Conservation (phyloP, 2,797 vertebrate species). For the Echeneis naucrates region DNA sequence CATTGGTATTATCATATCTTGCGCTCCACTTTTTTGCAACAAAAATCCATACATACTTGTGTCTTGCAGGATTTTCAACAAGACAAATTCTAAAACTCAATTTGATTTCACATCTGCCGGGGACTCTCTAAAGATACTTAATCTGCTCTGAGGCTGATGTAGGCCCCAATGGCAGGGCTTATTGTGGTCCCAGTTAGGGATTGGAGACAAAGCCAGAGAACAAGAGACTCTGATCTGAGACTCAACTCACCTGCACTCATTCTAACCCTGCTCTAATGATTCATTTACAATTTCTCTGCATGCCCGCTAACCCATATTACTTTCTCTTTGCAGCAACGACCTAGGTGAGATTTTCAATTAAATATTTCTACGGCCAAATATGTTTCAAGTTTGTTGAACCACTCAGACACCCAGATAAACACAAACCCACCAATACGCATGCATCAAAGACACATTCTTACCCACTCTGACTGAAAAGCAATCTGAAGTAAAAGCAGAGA, state of each 20-base stretch:
- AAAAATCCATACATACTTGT: background rate
- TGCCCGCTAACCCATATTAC: constrained; percentile 58
- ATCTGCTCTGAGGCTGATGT: constrained; percentile 33
- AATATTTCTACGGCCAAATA: constrained; percentile 47
- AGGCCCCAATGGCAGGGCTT: constrained; percentile 3
- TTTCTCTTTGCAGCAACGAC: constrained; percentile 50
- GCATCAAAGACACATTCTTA: background rate
- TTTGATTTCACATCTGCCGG: constrained; percentile 30
- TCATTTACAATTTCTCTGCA: constrained; percentile 61
- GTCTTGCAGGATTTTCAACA: background rate
- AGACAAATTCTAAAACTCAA: background rate
- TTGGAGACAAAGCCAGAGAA: constrained; percentile 21
- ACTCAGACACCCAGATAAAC: constrained; percentile 10
- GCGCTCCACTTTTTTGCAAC: background rate
- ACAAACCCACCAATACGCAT: too few relatives aligned
- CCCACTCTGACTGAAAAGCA: background rate
- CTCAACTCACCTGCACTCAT: constrained; percentile 17
- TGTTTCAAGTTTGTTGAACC: constrained; percentile 49
- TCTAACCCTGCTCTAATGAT: constrained; percentile 46
- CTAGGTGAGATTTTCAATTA: constrained; percentile 54
- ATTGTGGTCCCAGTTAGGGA: constrained; percentile 36
- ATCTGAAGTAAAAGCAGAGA: constrained; percentile 1
- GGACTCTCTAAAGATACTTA: constrained; percentile 19
- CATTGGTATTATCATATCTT: background rate
- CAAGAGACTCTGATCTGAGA: constrained; percentile 16